These are phyloP conservation scores for Naja naja DNA, from an alignment of 2,113 vertebrate genomes.

Conservation along the genomic window DNA sequence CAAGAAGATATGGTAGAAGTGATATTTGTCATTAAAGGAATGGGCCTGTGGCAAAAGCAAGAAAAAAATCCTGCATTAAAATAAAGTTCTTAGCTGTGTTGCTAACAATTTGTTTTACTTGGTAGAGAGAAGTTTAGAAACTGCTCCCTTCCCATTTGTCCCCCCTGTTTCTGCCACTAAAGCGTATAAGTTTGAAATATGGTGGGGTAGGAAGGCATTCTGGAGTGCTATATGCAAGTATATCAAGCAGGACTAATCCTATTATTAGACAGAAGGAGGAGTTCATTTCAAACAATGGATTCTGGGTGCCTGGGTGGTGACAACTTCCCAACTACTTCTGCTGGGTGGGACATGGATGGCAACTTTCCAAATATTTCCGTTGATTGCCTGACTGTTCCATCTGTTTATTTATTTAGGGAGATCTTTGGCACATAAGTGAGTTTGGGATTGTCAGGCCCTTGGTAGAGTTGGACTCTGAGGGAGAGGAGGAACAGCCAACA, in stretches of 20 bases:
- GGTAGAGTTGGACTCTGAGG: too few relatives aligned
- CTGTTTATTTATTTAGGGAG: too few relatives aligned
- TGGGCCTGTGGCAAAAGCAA: conserved; percentile 10
- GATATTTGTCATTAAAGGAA: conserved; percentile 45
- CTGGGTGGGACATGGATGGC: not conserved
- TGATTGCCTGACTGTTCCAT: not conserved
- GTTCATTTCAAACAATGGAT: not conserved
- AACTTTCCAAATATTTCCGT: not conserved
- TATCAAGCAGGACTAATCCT: not conserved
- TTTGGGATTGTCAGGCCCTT: too few relatives aligned
- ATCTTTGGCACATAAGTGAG: too few relatives aligned
- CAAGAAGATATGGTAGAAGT: conserved; percentile 12
- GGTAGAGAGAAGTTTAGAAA: not conserved
- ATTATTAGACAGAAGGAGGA: not conserved
- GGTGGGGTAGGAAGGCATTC: not conserved
- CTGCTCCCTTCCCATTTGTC: not conserved
- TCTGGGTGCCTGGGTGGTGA: too few relatives aligned
- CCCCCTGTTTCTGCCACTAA: not conserved
- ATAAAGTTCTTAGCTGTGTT: not conserved
- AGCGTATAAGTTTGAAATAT: not conserved
- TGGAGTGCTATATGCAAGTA: not conserved
- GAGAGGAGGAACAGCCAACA: too few relatives aligned
- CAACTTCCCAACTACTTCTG: too few relatives aligned
- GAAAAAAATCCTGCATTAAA: conserved; percentile 25
- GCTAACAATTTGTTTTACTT: not conserved